Conservation (phyloP, 1,140 invertebrate species). For the Drosophila willistoni region DNA sequence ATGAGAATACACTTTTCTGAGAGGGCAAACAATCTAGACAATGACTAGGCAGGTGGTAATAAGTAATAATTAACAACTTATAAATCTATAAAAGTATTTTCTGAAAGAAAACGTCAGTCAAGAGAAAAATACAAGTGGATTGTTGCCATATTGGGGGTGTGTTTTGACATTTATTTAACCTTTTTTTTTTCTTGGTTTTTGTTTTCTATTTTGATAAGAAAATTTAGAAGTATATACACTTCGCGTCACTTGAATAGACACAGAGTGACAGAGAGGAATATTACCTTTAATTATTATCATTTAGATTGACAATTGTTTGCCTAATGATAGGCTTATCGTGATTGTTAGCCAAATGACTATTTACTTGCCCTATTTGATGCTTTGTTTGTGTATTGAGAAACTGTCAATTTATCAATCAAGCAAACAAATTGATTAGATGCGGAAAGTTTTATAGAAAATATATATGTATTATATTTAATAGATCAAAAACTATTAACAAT, state of each 20-base stretch:
- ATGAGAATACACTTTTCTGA: background rate
- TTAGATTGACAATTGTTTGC: background rate
- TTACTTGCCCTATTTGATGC: slow-evolving; percentile 1
- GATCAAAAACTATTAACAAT: too few relatives aligned
- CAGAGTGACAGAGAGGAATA: background rate
- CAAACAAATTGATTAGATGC: background rate
- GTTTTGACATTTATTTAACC: slow-evolving; percentile 10
- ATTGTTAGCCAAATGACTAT: background rate
- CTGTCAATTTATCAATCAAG: background rate
- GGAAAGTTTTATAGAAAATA: slow-evolving; percentile 3
- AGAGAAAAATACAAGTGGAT: background rate
- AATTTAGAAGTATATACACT: background rate
- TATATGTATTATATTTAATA: slow-evolving; percentile 3
- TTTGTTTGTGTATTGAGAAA: background rate
- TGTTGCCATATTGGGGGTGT: background rate
- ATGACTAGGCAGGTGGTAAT: background rate
- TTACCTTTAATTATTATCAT: background rate
- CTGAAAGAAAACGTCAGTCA: background rate
- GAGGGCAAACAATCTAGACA: background rate
- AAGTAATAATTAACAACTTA: background rate
- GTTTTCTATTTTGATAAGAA: background rate
- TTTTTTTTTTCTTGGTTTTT: background rate
- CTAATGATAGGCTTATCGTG: slow-evolving; percentile 2
- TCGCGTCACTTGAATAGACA: background rate
- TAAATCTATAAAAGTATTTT: slow-evolving; percentile 7